These are phyloP conservation scores for Dolichoris vasculosae DNA, from an alignment of 1,140 invertebrate genomes.

Conservation along the genomic window DNA sequence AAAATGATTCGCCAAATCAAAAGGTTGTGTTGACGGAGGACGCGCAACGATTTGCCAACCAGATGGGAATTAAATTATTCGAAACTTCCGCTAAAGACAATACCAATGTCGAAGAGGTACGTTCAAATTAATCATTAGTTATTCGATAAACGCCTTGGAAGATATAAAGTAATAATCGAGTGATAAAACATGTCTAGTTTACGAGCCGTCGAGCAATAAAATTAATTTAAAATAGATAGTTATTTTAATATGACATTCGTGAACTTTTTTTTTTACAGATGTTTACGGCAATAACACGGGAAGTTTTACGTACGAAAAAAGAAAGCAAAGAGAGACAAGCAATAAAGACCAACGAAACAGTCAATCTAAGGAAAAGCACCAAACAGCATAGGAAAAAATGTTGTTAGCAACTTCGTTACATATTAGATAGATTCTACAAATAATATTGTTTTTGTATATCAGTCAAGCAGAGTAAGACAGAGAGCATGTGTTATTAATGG, in stretches of 20 bases:
- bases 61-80: slow-evolving; percentile 97
- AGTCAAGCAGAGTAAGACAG: slow-evolving; percentile 63
- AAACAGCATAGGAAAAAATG: slow-evolving; percentile 72
- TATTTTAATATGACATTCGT: not conserved
- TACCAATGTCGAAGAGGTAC: slow-evolving; percentile 98
- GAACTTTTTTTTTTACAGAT: slow-evolving; percentile 78
- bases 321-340: slow-evolving; percentile 78
- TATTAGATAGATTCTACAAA: slow-evolving; percentile 57
- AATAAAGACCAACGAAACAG: slow-evolving; percentile 77
- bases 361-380: slow-evolving; percentile 74
- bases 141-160: not conserved
- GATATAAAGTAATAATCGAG: not conserved
- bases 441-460: slow-evolving; percentile 57
- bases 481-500: slow-evolving; percentile 61
- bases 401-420: slow-evolving; percentile 67
- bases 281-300: slow-evolving; percentile 84
- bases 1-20: slow-evolving; percentile 97
- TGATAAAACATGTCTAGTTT: no score
- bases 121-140: slow-evolving; percentile 35
- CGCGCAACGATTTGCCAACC: slow-evolving; percentile 95
- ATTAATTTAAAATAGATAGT: not conserved
- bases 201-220: not conserved
- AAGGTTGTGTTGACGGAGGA: slow-evolving; percentile 98
- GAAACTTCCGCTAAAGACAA: slow-evolving; percentile 99
- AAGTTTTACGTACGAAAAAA: slow-evolving; percentile 82